Evolutionary conservation across 2,888 invertebrate genomes (phyloP), one percentile per base, ranked within the genome.

Genomic region (Dilophus febrilis): DNA sequence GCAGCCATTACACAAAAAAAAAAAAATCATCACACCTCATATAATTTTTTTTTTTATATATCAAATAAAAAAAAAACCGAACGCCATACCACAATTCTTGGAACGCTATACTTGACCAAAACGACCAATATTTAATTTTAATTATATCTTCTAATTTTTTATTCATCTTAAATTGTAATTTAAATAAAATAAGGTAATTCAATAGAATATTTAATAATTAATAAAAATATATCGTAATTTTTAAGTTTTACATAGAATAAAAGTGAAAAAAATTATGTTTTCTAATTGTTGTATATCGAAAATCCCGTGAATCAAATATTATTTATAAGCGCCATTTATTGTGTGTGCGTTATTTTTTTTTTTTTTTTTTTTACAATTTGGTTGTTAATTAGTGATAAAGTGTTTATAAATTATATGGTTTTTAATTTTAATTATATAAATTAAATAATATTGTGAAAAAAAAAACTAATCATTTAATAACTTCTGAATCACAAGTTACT

Each of bases 61-160:
- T 4, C 22, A 22, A 22, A n/a, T n/a, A n/a, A n/a, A n/a, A n/a
- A n/a, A n/a, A n/a, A 2, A 14, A 35, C 10, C 17, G 28, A 36
- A 29, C 22, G 8, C 8, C 22, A 22, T n/a, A n/a, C n/a, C n/a
- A n/a, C 4, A 16, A 33, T 16, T 17, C 8, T 16, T 11, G 43
- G 42, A 40, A 45, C 47, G 47, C 47, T 46, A 47, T 47, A 42
- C 41, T 46, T 47, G 40, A 47, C 45, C 46, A 40, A 42, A 46
- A 42, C 42, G 44, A 46, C 43, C 41, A 35, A 38, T 29, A 36
- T 30, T 27, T 8, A 12, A 34, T 40, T 41, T 26, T 29, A 42
- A 34, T 31, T 30, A 40, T 40, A 47, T 47, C 47, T 40, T 27
- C n/a, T 26, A 40, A 36, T 45, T 44, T 44, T 38, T 17, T 30